Evolutionary conservation across 2,797 vertebrate species (phyloP).

Genomic region (Pangasius larnaudii): DNA sequence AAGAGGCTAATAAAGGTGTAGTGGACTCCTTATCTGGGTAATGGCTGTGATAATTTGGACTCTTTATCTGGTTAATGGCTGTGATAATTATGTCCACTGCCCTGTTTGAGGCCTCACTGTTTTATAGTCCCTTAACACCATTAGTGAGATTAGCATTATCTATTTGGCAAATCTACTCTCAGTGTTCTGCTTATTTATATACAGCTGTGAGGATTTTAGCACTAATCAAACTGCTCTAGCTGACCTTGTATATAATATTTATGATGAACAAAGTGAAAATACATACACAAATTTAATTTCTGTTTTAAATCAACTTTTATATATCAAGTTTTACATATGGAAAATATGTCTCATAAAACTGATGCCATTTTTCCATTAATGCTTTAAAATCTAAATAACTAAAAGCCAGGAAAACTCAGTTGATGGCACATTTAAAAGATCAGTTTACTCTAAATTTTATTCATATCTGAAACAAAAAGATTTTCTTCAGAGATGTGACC

Average conservation of each 20-base stretch:
- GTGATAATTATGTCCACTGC: slow-evolving; percentile 64
- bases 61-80: slow-evolving; percentile 62
- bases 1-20: slow-evolving; percentile 16
- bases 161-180: slow-evolving; percentile 10
- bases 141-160: slow-evolving; percentile 57
- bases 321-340: too few relatives aligned
- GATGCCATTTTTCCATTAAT: not conserved
- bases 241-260: not conserved
- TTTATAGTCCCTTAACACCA: slow-evolving; percentile 54
- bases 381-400: not conserved
- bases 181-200: not conserved
- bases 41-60: slow-evolving; percentile 68
- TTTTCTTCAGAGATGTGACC: not conserved
- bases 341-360: not conserved
- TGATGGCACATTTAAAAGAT: not conserved
- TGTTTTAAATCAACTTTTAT: too few relatives aligned
- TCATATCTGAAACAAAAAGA: not conserved
- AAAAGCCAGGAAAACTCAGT: not conserved
- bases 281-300: not conserved
- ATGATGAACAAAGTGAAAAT: not conserved
- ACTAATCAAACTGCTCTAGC: not conserved
- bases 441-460: not conserved
- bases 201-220: slow-evolving; percentile 5
- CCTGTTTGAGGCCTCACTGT: slow-evolving; percentile 33
- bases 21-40: slow-evolving; percentile 46